Conservation (phyloP, 1,140 invertebrate genomes). For the Platyura marginata region DNA sequence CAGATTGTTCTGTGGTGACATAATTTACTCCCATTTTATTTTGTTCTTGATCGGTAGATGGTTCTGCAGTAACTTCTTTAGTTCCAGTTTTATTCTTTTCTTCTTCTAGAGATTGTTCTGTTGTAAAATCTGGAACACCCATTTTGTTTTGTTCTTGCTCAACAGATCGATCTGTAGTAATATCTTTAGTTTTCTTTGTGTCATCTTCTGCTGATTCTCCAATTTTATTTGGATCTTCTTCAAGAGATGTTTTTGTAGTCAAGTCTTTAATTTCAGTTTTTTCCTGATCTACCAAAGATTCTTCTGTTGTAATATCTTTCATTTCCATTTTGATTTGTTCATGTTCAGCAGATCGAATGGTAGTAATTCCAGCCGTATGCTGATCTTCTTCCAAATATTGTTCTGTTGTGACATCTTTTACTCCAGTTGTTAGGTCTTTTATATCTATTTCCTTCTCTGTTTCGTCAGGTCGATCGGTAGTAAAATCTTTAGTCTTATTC, state of each 20-base stretch:
- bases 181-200: background rate
- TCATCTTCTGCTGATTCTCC: background rate
- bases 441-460: too few relatives aligned
- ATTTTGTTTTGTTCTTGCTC: background rate
- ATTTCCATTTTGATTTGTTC: background rate
- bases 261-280: too few relatives aligned
- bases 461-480: too few relatives aligned
- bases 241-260: background rate
- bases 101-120: background rate
- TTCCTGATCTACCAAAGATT: too few relatives aligned
- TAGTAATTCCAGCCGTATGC: too few relatives aligned
- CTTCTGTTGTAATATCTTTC: background rate
- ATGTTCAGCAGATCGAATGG: background rate
- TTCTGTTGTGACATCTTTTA: too few relatives aligned
- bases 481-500: too few relatives aligned
- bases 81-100: too few relatives aligned
- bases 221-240: background rate
- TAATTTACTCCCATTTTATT: too few relatives aligned
- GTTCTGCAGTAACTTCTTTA: too few relatives aligned
- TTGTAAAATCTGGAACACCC: background rate
- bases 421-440: too few relatives aligned
- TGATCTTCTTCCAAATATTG: conserved; percentile 4
- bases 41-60: background rate
- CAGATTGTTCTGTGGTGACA: background rate
- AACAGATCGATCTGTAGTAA: background rate